A percentile compares a stretch with the other conserved stretches of the same genome.
Conservation (phyloP, 2,797 vertebrate species). For the Silurus aristotelis region DNA sequence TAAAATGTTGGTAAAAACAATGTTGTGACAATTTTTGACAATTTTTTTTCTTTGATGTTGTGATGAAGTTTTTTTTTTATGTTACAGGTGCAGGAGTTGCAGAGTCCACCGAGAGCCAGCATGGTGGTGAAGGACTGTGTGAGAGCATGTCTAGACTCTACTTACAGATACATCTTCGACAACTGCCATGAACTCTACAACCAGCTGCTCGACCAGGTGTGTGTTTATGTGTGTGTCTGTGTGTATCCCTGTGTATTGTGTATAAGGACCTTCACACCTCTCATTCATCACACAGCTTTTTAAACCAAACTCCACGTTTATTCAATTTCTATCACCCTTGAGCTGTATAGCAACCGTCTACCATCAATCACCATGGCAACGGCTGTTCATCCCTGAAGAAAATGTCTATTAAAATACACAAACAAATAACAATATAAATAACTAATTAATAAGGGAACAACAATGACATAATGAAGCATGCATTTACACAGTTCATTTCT, state of each 20-base stretch:
- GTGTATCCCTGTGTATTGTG: background rate
- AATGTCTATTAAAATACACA: background rate
- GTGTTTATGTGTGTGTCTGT: conserved; percentile 26
- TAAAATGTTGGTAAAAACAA: too few relatives aligned
- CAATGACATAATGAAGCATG: background rate
- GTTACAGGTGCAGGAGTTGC: conserved; percentile 91
- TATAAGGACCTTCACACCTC: background rate
- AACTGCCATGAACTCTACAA: conserved; percentile 96
- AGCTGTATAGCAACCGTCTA: background rate
- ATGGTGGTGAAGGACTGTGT: conserved; percentile 95
- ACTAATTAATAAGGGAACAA: background rate
- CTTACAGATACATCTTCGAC: conserved; percentile 96
- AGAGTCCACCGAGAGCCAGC: conserved; percentile 92
- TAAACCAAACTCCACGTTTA: background rate
- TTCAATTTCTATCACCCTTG: background rate
- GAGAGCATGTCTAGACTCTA: conserved; percentile 91
- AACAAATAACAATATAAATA: background rate
- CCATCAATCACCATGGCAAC: background rate
- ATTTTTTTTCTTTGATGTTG: background rate
- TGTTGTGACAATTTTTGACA: background rate
- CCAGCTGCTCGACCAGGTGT: conserved; percentile 70
- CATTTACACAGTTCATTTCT: too few relatives aligned
- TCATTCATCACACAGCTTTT: background rate
- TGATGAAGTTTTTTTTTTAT: conserved; percentile 1
- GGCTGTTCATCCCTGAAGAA: background rate